Conservation (phyloP, 2,888 invertebrate genomes). For the Conops quadrifasciatus region DNA sequence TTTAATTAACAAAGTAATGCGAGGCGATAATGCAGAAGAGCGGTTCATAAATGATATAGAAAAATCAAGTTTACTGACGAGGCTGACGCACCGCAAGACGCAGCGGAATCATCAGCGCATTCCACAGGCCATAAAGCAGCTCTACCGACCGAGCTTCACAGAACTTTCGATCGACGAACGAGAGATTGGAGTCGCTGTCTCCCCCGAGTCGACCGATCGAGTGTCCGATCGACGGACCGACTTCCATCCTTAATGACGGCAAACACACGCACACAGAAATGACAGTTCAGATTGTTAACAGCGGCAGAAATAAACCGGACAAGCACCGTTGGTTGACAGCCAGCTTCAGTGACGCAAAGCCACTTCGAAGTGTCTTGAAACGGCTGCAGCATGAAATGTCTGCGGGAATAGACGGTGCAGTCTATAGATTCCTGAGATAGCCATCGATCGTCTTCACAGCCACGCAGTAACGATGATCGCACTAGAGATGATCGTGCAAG, state of each 20-base stretch:
- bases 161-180: background rate
- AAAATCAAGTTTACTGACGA: constrained; percentile 8
- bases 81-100: background rate
- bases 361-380: too few relatives aligned
- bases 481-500: background rate
- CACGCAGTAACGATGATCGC: constrained; percentile 1
- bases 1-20: constrained; percentile 39
- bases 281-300: constrained; percentile 38
- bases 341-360: background rate
- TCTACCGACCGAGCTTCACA: background rate
- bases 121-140: constrained; percentile 15
- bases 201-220: background rate
- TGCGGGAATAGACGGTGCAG: background rate
- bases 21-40: too few relatives aligned
- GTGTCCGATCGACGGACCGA: background rate
- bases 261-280: constrained; percentile 38
- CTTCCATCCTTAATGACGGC: constrained; percentile 26
- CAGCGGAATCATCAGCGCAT: background rate
- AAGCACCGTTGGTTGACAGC: constrained; percentile 30
- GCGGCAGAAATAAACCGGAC: constrained; percentile 37
- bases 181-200: constrained; percentile 20
- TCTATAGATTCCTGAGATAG: constrained; percentile 38
- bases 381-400: background rate
- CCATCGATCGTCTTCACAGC: constrained; percentile 24
- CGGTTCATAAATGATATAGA: too few relatives aligned